A percentile compares a stretch with the other conserved stretches of the same genome.
These are phyloP conservation scores for Drosophila ercepeae DNA, from an alignment of 1,140 invertebrate genomes.

Conservation along the genomic window DNA sequence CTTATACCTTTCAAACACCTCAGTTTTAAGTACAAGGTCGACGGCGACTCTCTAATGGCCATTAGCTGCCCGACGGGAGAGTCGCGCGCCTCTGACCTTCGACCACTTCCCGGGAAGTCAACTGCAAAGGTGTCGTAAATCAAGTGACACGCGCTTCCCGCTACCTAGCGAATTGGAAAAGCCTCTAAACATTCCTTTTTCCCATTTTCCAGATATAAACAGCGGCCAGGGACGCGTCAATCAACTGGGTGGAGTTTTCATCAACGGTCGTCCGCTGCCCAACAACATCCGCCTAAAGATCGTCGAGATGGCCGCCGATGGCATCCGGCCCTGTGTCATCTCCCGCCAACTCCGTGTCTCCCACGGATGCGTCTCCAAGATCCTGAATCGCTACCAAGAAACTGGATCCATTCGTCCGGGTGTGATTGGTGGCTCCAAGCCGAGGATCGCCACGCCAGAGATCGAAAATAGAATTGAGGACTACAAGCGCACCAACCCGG, in stretches of 20 bases:
- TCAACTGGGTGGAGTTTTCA: constrained; percentile 93
- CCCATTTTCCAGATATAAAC: constrained; percentile 74
- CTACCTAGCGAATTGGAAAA: constrained; percentile 55
- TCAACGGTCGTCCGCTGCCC: constrained; percentile 92
- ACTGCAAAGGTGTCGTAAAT: constrained; percentile 69
- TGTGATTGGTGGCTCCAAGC: constrained; percentile 92
- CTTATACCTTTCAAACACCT: background rate
- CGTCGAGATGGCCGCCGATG: constrained; percentile 92
- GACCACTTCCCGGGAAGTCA: constrained; percentile 71
- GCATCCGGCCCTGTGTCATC: constrained; percentile 92
- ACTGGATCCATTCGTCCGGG: constrained; percentile 93
- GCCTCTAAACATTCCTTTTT: constrained; percentile 26
- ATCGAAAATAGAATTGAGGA: constrained; percentile 93
- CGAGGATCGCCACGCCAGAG: constrained; percentile 90
- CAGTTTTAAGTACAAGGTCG: constrained; percentile 16
- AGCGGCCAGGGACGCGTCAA: constrained; percentile 92
- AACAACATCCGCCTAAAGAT: constrained; percentile 92
- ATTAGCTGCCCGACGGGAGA: constrained; percentile 49
- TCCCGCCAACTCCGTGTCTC: constrained; percentile 91
- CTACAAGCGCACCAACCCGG: constrained; percentile 94
- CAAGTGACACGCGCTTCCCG: constrained; percentile 62
- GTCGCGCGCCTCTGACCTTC: constrained; percentile 46
- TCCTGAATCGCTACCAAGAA: constrained; percentile 92
- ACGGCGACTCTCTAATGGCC: constrained; percentile 41
- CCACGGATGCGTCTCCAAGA: constrained; percentile 93